A percentile compares a stretch with the other conserved stretches of the same genome.
phyloP scores from a whole-genome alignment of 2,113 vertebrate genomes.

The Aspiorhynchus laticeps region DNA sequence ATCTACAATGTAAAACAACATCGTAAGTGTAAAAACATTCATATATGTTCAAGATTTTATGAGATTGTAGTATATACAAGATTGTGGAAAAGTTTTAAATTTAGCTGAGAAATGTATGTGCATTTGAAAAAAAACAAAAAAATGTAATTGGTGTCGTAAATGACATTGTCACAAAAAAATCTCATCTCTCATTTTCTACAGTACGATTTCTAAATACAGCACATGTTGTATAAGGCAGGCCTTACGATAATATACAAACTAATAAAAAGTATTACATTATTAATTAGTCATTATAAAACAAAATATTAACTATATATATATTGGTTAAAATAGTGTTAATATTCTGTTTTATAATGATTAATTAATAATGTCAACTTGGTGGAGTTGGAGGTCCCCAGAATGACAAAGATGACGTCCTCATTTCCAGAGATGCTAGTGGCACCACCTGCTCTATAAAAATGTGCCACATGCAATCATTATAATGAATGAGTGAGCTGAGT shows the following conservation, averaged over 20 bases:
- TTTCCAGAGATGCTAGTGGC: not conserved
- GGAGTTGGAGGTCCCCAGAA: not conserved
- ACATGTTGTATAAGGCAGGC: too few relatives aligned
- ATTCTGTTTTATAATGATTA: not conserved
- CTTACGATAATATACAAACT: too few relatives aligned
- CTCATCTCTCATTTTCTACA: too few relatives aligned
- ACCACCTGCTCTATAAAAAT: slow-evolving; percentile 3
- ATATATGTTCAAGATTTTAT: not conserved
- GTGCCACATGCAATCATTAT: not conserved
- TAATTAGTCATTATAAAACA: not conserved
- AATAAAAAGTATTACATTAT: not conserved
- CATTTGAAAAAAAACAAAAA: too few relatives aligned
- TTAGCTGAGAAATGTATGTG: too few relatives aligned
- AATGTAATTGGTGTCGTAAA: too few relatives aligned
- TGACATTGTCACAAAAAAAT: too few relatives aligned
- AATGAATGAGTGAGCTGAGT: not conserved
- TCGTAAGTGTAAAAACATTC: not conserved
- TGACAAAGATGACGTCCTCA: not conserved
- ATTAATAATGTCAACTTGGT: not conserved
- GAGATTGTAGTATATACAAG: not conserved
- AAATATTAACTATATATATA: not conserved
- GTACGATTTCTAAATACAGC: too few relatives aligned
- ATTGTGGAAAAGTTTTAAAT: too few relatives aligned
- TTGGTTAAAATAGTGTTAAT: not conserved
- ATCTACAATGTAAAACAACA: not conserved